Evolutionary conservation across 2,797 vertebrate species (phyloP).

Genomic region (Bovichtus diacanthus): DNA sequence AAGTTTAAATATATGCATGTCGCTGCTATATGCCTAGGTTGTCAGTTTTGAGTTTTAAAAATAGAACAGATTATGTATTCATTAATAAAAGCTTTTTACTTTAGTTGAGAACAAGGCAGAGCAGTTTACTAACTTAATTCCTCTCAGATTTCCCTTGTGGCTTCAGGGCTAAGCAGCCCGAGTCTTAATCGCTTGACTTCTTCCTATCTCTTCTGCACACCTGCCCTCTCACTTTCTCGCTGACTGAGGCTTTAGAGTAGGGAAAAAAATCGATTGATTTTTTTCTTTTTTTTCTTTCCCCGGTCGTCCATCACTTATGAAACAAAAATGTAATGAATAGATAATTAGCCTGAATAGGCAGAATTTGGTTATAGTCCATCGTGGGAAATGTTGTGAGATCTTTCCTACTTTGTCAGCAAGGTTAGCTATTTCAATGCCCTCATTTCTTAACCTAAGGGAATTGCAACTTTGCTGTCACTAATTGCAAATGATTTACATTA

Average conservation of each 20-base stretch:
- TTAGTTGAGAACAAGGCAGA: slow-evolving; percentile 72
- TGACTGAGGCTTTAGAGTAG: slow-evolving; percentile 68
- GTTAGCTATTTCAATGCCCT: slow-evolving; percentile 60
- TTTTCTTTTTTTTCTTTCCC: slow-evolving; percentile 2
- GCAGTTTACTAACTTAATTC: slow-evolving; percentile 85
- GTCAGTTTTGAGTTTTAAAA: slow-evolving; percentile 74
- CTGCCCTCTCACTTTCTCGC: slow-evolving; percentile 79
- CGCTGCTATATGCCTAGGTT: slow-evolving; percentile 41
- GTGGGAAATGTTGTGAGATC: slow-evolving; percentile 61
- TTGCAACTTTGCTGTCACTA: slow-evolving; percentile 62
- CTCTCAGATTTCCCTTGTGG: slow-evolving; percentile 84
- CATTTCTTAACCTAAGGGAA: slow-evolving; percentile 68
- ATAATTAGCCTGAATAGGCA: slow-evolving; percentile 80
- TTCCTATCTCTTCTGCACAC: slow-evolving; percentile 80
- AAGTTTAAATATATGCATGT: slow-evolving; percentile 24
- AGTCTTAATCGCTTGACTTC: slow-evolving; percentile 84
- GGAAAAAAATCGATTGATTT: slow-evolving; percentile 56
- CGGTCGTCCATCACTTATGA: slow-evolving; percentile 75
- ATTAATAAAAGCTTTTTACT: slow-evolving; percentile 79
- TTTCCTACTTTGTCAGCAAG: slow-evolving; percentile 75
- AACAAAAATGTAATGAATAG: slow-evolving; percentile 82
- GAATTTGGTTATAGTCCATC: slow-evolving; percentile 71
- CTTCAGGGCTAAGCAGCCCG: slow-evolving; percentile 74
- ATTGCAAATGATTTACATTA: slow-evolving; percentile 68
- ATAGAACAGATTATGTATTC: slow-evolving; percentile 75